Base-by-base conservation (phyloP, 1,140 invertebrate genomes). In the Lepidurus couesii region DNA sequence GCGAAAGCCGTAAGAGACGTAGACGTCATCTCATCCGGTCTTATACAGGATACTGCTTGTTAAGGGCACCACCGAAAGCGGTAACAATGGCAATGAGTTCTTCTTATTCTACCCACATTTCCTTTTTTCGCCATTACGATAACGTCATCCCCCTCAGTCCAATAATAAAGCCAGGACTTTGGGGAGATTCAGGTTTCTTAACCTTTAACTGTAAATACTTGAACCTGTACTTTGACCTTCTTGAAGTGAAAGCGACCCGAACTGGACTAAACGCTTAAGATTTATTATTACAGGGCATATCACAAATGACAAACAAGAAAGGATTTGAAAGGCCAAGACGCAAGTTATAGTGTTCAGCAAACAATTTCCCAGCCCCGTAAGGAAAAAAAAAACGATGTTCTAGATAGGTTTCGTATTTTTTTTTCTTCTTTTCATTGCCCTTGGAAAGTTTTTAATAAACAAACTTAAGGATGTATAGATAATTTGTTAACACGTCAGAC, bases 291-390 rank as follows among this genome's bases (percentile, higher is more conserved):
- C 53, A 65, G 53, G 53, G n/a, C 53, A 65, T 65, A 65, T 65
- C 53, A 65, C 13, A 65, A 65, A 65, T 65, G 16, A 65, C 53
- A 65, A 65, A 65, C 53, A 65, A 65, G 53, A 65, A 65, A 65
- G 21, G 16, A n/a, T 16, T 21, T 13, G 21, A 65, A 65, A 16
- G 53, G 45, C 45, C 53, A 9, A 21, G 53, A 65, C 53, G 53
- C 53, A 65, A 65, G 53, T 65, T 65, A 65, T 65, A 65, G 8
- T 7, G 10, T 65, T 65, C 13, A n/a, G 8, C 21, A 65, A 13
- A n/a, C 16, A 65, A n/a, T 65, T 65, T 65, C 53, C 16, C 21
- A 65, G 21, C 53, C 53, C 53, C 53, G 1, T 65, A 65, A 65
- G 6, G 6, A 21, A 65, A 13, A 21, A 16, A 65, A 65, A 21